A percentile compares a stretch with the other conserved stretches of the same genome.
These are phyloP conservation scores for Microdon myrmicae DNA, from an alignment of 2,888 invertebrate species.

Conservation along the genomic window DNA sequence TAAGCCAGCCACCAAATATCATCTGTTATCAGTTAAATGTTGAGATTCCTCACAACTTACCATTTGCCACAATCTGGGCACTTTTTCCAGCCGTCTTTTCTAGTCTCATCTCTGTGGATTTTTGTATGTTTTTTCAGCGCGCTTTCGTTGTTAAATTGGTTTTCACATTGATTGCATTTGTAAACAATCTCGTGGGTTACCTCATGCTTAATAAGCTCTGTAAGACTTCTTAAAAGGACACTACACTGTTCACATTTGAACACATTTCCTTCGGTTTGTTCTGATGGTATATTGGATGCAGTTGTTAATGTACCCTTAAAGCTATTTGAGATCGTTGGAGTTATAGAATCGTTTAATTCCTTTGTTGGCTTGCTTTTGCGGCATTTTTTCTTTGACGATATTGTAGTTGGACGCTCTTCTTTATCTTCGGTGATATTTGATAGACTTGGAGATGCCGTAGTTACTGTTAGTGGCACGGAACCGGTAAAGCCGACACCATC, in stretches of 20 bases:
- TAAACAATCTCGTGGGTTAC: slow-evolving; percentile 60
- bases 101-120: slow-evolving; percentile 61
- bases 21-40: no score
- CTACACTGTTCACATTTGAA: slow-evolving; percentile 64
- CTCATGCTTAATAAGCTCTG: slow-evolving; percentile 59
- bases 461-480: slow-evolving; percentile 41
- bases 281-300: slow-evolving; percentile 57
- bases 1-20: no score
- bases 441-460: slow-evolving; percentile 18
- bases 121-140: slow-evolving; percentile 64
- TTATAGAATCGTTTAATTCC: slow-evolving; percentile 6
- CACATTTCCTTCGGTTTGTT: slow-evolving; percentile 32
- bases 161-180: slow-evolving; percentile 62
- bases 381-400: slow-evolving; percentile 33
- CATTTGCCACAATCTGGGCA: slow-evolving; percentile 66
- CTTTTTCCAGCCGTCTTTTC: slow-evolving; percentile 64
- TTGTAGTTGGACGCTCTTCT: neutral
- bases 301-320: slow-evolving; percentile 53
- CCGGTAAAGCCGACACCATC: slow-evolving; percentile 31
- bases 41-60: no score
- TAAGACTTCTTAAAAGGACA: slow-evolving; percentile 57
- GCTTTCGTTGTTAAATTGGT: slow-evolving; percentile 61
- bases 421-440: neutral
- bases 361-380: slow-evolving; percentile 36
- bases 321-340: slow-evolving; percentile 44